Conservation (phyloP, 2,113 vertebrate genomes). For the Rhagologus leucostigma region DNA sequence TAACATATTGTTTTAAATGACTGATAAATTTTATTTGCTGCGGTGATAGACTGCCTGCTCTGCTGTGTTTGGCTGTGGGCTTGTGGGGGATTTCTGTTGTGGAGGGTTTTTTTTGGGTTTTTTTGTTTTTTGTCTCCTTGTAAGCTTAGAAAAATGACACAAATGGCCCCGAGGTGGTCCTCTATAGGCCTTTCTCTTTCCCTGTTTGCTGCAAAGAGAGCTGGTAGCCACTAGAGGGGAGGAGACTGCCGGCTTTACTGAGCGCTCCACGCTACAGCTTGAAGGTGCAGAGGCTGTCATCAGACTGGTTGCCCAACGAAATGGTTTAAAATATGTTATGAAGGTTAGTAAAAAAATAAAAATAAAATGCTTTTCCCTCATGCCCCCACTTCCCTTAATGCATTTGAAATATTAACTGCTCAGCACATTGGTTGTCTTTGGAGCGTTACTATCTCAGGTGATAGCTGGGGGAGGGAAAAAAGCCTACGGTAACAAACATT, state of each 20-base stretch:
- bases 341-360: constrained; percentile 69
- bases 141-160: constrained; percentile 57
- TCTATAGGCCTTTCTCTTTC: constrained; percentile 42
- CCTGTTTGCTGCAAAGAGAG: constrained; percentile 70
- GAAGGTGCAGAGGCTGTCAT: constrained; percentile 68
- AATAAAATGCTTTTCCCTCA: neutral
- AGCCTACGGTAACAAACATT: neutral
- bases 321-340: constrained; percentile 64
- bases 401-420: constrained; percentile 38
- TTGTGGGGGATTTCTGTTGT: neutral
- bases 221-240: constrained; percentile 81
- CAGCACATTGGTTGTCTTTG: constrained; percentile 3
- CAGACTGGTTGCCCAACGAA: constrained; percentile 61
- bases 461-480: neutral
- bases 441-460: neutral
- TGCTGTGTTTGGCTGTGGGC: neutral
- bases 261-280: constrained; percentile 55
- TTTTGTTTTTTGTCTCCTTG: neutral
- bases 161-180: constrained; percentile 57
- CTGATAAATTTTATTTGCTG: constrained; percentile 75
- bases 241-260: constrained; percentile 77
- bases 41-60: constrained; percentile 36
- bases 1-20: constrained; percentile 75
- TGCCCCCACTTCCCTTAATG: constrained; percentile 26
- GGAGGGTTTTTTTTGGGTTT: neutral